These are phyloP conservation scores for Hirtodrosophila alboralis DNA, from an alignment of 2,888 invertebrate genomes.

Conservation along the genomic window DNA sequence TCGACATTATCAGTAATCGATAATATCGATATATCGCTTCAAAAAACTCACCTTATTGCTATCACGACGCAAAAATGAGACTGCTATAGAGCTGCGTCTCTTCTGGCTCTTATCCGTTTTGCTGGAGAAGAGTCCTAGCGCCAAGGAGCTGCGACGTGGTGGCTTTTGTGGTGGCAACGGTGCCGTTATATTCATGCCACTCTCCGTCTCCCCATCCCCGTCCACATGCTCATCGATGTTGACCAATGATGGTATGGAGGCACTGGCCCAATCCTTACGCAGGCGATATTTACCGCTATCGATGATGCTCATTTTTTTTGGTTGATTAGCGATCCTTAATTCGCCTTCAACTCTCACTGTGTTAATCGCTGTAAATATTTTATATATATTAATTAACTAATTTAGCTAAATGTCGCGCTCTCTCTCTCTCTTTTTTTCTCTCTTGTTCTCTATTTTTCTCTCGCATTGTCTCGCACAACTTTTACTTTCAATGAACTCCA, in stretches of 20 bases:
- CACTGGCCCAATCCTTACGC: conserved; percentile 84
- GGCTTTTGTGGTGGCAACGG: conserved; percentile 81
- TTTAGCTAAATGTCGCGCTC: conserved; percentile 4
- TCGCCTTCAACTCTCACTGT: conserved; percentile 38
- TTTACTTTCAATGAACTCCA: conserved; percentile 79
- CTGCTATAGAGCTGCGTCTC: conserved; percentile 84
- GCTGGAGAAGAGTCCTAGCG: conserved; percentile 81
- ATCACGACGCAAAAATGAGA: conserved; percentile 82
- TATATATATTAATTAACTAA: conserved; percentile 42
- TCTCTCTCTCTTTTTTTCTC: conserved; percentile 13
- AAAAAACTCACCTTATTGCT: conserved; percentile 82
- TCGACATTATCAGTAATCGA: too few species aligned
- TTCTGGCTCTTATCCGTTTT: conserved; percentile 81
- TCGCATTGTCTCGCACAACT: conserved; percentile 41
- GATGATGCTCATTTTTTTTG: conserved; percentile 83
- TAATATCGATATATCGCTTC: too few species aligned
- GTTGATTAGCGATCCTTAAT: conserved; percentile 37
- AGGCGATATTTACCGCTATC: conserved; percentile 83
- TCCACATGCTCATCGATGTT: conserved; percentile 82
- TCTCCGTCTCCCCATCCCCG: conserved; percentile 61
- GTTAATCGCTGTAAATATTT: conserved; percentile 62
- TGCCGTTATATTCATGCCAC: conserved; percentile 58
- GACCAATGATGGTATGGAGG: conserved; percentile 83
- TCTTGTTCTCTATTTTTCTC: conserved; percentile 5
- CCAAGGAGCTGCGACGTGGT: conserved; percentile 83